Percentiles rank a stretch among this genome's conserved stretches.
These are phyloP conservation scores for Neodiprion virginianus DNA, from an alignment of 1,140 invertebrate genomes.

Conservation along the genomic window DNA sequence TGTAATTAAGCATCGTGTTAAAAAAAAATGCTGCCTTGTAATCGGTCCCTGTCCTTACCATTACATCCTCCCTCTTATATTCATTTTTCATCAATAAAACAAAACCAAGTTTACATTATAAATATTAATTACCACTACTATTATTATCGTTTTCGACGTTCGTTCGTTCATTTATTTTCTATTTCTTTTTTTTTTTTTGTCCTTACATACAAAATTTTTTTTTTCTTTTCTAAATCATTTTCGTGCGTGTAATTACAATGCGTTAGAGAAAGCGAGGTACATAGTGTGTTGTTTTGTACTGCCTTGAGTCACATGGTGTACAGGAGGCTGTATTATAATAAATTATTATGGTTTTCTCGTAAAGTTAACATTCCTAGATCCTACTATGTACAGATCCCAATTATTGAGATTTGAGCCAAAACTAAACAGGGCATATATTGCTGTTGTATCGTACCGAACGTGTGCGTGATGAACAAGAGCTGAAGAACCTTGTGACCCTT, in stretches of 20 bases:
- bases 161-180: background rate
- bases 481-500: background rate
- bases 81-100: constrained; percentile 5
- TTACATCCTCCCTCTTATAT: constrained; percentile 48
- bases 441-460: too few relatives aligned
- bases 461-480: background rate
- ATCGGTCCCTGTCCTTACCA: constrained; percentile 51
- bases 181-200: background rate
- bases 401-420: constrained; percentile 49
- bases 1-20: constrained; percentile 7
- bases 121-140: background rate
- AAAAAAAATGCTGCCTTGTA: background rate
- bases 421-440: constrained; percentile 3
- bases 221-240: background rate
- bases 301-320: constrained; percentile 58
- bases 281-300: constrained; percentile 47
- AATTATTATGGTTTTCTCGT: constrained; percentile 61
- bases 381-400: constrained; percentile 58
- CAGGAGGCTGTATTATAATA: constrained; percentile 62
- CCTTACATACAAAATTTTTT: background rate
- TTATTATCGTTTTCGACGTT: background rate
- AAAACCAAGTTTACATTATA: background rate
- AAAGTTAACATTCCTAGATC: constrained; percentile 62
- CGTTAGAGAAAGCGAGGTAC: background rate
- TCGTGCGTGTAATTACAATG: background rate